phyloP scores from a whole-genome alignment of 2,888 invertebrate species.

The Drosophila fulvimacula region DNA sequence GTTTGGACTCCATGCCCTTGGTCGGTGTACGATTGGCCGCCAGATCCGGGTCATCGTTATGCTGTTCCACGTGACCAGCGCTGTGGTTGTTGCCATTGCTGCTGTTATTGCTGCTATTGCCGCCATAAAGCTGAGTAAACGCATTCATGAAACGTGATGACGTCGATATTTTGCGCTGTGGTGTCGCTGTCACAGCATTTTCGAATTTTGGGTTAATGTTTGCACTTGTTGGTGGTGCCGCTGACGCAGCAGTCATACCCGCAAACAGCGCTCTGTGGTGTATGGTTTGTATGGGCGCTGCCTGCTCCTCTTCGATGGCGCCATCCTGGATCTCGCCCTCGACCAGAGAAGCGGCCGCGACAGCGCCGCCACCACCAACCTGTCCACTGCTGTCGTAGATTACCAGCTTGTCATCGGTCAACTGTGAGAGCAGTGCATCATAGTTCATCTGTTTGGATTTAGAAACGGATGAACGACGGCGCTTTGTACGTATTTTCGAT shows the following conservation, averaged over 20 bases:
- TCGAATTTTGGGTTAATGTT: conserved; percentile 56
- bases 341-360: conserved; percentile 22
- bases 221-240: conserved; percentile 35
- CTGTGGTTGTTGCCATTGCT: conserved; percentile 10
- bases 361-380: neutral
- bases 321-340: conserved; percentile 59
- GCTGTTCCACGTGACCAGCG: conserved; percentile 58
- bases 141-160: conserved; percentile 84
- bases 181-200: conserved; percentile 72
- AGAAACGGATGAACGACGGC: conserved; percentile 54
- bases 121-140: conserved; percentile 83
- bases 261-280: conserved; percentile 38
- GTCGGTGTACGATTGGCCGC: conserved; percentile 82
- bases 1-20: conserved; percentile 91
- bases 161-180: conserved; percentile 84
- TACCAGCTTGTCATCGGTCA: conserved; percentile 82
- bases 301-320: conserved; percentile 80
- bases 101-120: conserved; percentile 16
- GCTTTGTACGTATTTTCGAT: conserved; percentile 64
- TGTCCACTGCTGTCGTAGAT: conserved; percentile 64
- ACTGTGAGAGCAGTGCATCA: conserved; percentile 83
- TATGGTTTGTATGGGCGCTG: conserved; percentile 79
- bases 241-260: conserved; percentile 26
- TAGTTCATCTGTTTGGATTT: conserved; percentile 83
- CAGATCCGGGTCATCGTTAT: conserved; percentile 67